Base-by-base conservation (phyloP, 2,797 vertebrate genomes). In the Poecile montanus region DNA sequence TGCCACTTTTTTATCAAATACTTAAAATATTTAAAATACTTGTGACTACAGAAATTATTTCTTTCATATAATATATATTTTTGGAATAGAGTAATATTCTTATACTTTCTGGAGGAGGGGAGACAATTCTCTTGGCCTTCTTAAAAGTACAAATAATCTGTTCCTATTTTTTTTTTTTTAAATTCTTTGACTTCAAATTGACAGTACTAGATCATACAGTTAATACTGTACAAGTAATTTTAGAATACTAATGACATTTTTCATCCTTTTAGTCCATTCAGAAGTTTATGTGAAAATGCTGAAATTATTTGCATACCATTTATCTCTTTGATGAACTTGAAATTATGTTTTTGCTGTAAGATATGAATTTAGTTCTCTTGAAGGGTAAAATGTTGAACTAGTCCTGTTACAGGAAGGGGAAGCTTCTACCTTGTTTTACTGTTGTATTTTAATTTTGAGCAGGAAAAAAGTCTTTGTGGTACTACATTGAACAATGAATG, bases 381-480 rank as follows among this genome's bases (percentile, higher is more conserved):
- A 96, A 97, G 94, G 71, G 68, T 89, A 96, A 85, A 82, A 51
- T 5, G 27, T 23, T 77, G 50, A 66, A 56, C 16, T 44, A 58
- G 68, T 73, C 6, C 10, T 76, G 30, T 81, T 11, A 36, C 20
- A 72, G 44, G 76, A 95, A 87, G 47, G 19, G n/a, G 65, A 91
- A 91, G 48, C 18, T 56, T 93, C 45, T 84, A 29, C 45, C 30
- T 67, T 68, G 34, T 74, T 89, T 89, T 89, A 23, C 76, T 80
- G 20, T 30, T 94, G n/a, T 63, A 85, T 94, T 96, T 96, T 81
- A 86, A 80, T 91, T 94, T 96, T 94, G 48, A 84, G 60, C 45
- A 89, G 60, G 87, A 91, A 88, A 92, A 92, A 93, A 74, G 6
- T 26, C 38, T 32, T 78, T 53, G 19, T 94, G 91, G 36, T 53